phyloP scores from a whole-genome alignment of 2,797 vertebrate genomes.

The Phrynocephalus vlangalii region DNA sequence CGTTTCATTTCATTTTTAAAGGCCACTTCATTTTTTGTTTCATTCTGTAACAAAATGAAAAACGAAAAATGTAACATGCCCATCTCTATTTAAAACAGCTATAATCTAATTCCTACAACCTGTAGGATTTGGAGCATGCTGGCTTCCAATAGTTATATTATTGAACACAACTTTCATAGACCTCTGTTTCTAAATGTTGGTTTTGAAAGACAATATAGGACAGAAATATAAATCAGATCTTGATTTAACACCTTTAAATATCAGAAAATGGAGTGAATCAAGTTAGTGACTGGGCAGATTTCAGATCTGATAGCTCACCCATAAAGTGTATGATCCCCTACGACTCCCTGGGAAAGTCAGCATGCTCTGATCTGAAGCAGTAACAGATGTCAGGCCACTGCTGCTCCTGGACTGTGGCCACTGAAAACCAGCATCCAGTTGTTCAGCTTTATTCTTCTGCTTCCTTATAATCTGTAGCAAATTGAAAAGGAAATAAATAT shows the following conservation, averaged over 20 bases:
- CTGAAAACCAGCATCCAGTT: slow-evolving; percentile 81
- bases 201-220: too few relatives aligned
- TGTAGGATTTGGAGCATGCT: background rate
- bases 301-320: slow-evolving; percentile 82
- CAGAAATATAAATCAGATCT: too few relatives aligned
- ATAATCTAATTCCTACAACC: too few relatives aligned
- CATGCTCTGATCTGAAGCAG: slow-evolving; percentile 76
- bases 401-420: slow-evolving; percentile 79
- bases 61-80: too few relatives aligned
- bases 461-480: slow-evolving; percentile 88
- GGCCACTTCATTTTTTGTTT: too few relatives aligned
- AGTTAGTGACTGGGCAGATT: too few relatives aligned
- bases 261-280: too few relatives aligned
- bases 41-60: too few relatives aligned
- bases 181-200: too few relatives aligned
- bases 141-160: background rate
- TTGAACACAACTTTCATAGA: fast-evolving
- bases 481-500: background rate
- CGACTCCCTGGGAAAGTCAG: slow-evolving; percentile 74
- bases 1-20: too few relatives aligned
- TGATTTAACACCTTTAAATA: too few relatives aligned
- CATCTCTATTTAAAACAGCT: too few relatives aligned
- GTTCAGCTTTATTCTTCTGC: slow-evolving; percentile 85
- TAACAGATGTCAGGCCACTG: slow-evolving; percentile 66
- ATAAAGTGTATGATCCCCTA: slow-evolving; percentile 79